Base-by-base conservation (phyloP, 2,797 vertebrate species). In the Eulemur albifrons region DNA sequence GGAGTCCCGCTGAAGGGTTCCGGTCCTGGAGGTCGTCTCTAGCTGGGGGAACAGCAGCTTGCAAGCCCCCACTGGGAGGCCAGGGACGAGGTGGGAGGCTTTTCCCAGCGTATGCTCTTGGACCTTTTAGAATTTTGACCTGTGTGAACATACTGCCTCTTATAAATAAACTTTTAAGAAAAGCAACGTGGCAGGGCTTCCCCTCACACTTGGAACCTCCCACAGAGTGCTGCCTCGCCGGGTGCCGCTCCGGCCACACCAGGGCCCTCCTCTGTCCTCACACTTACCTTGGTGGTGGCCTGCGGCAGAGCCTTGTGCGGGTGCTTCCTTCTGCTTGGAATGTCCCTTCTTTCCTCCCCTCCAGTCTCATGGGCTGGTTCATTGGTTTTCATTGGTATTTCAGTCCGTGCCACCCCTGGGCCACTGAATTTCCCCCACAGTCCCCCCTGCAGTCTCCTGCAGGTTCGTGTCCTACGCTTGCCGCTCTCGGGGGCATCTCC, bases 401-500 rank as follows among this genome's bases (percentile, higher is more conserved):
- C 61, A 77, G 23, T 21, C 72, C n/a, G 1, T 40, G 35, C 54
- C 32, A 18, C 20, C 52, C 32, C 25, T 13, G 0, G 63, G 48
- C 76, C n/a, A 1, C 63, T 4, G 18, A 14, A 1, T 11, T 4
- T 35, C 17, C 2, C 14, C 52, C 25, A 4, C 14, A 32, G 30
- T 1, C 5, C 21, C 12, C 18, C 45, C n/a, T 45, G 8, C 14
- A 0, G 0, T 38, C 25, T 25, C 9, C 4, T 14, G 45, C 25
- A 8, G 30, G 61, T 61, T 73, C 10, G 0, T 21, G 35, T 79
- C 7, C 14, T 45, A 25, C 75, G 52, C 43, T 85, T 9, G 3
- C 23, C 20, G 0, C 75, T 50, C 38, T 21, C 0, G 4, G 15
- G 32, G 75, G 14, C 13, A 20, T 4, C 11, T 59, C 12, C 5